Conservation (phyloP, 2,797 vertebrate genomes). For the Danio aesculapii region DNA sequence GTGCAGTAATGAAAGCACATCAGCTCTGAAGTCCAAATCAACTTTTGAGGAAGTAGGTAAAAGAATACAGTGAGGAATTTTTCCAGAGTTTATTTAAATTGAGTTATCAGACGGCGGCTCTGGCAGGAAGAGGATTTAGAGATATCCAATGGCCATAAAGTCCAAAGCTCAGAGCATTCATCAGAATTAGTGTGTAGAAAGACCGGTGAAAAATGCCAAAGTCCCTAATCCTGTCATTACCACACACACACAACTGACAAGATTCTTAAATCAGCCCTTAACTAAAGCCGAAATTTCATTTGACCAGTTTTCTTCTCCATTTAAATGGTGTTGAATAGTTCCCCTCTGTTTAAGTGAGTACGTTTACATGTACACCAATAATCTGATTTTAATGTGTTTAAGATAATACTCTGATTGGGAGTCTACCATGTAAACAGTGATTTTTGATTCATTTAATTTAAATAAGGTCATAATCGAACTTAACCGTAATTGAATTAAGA, state of each 20-base stretch:
- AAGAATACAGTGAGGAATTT: neutral
- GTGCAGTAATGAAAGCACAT: neutral
- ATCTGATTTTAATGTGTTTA: too few species aligned
- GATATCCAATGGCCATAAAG: conserved; percentile 27
- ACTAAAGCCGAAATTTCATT: conserved; percentile 11
- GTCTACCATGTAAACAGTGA: too few species aligned
- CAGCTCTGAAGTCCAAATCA: neutral
- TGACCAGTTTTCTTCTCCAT: neutral
- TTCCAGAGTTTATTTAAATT: conserved; percentile 11
- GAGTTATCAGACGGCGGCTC: conserved; percentile 11
- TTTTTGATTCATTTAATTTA: too few species aligned
- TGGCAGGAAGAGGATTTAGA: conserved; percentile 7
- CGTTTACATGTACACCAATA: too few species aligned
- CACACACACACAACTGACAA: neutral
- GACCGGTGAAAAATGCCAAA: conserved; percentile 10
- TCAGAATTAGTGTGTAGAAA: neutral
- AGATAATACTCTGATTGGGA: too few species aligned
- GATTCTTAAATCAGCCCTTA: neutral
- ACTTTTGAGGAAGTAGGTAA: neutral
- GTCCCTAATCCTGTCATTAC: conserved; percentile 27
- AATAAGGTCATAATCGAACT: too few species aligned
- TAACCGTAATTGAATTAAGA: too few species aligned
- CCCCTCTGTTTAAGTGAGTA: neutral
- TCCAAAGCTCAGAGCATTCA: neutral
- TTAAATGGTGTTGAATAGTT: neutral